These are phyloP conservation scores for Albula goreensis DNA, from an alignment of 2,113 vertebrate species.

Conservation along the genomic window DNA sequence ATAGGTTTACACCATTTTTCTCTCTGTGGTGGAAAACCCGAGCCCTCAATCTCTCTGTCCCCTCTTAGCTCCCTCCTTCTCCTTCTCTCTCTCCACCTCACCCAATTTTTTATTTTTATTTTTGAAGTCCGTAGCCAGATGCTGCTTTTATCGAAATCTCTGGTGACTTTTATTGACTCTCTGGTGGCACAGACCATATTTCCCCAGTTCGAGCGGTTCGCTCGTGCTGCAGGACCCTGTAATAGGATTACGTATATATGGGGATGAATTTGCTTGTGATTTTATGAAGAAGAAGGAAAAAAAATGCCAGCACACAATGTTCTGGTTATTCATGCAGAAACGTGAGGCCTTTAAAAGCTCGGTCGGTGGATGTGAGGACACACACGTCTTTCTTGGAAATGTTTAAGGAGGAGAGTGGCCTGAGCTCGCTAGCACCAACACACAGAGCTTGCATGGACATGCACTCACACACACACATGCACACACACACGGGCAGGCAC, in stretches of 20 bases:
- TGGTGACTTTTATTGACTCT: background rate
- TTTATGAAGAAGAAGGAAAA: background rate
- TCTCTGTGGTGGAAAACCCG: background rate
- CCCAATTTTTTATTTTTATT: background rate
- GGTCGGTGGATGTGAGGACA: conserved; percentile 28
- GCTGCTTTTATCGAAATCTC: background rate
- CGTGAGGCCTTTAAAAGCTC: conserved; percentile 60
- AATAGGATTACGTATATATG: conserved; percentile 62
- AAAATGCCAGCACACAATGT: conserved; percentile 48
- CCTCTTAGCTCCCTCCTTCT: conserved; percentile 14
- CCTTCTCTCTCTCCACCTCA: conserved; percentile 26
- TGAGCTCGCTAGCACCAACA: background rate
- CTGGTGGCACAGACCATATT: background rate
- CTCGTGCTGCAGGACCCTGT: conserved; percentile 62
- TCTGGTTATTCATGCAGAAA: conserved; percentile 60
- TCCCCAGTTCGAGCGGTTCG: conserved; percentile 3
- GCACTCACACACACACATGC: background rate
- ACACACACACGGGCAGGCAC: background rate
- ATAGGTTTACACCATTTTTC: conserved; percentile 30
- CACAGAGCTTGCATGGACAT: background rate
- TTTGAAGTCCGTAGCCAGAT: background rate
- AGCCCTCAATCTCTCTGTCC: conserved; percentile 13
- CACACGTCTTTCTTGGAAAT: conserved; percentile 15
- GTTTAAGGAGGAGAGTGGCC: conserved; percentile 23
- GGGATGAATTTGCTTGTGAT: conserved; percentile 57